Base-by-base conservation (phyloP, 2,888 invertebrate genomes). In the Pristionchus japonicus region DNA sequence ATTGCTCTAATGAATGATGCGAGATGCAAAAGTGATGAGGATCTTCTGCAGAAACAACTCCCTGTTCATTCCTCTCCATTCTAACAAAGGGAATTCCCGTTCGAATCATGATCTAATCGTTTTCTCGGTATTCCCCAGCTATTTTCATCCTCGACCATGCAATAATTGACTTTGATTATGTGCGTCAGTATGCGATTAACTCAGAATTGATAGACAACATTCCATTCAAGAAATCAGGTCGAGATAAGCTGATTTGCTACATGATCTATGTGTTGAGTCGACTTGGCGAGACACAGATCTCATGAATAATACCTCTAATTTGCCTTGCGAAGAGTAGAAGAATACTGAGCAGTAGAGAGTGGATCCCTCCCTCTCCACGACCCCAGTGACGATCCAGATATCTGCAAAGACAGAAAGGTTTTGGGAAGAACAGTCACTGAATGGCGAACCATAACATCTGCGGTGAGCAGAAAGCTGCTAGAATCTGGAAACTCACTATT, bases 261-360 rank as follows among this genome's bases (percentile, higher is more conserved):
- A 57, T 3, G 64, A 64, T 64, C 64, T 64, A 15, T 31, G 64
- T 31, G 0, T 31, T 20, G 31, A 64, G 64, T 34, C 11, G 31
- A 31, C 31, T 34, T 11, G 43, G 6, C 43, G 70, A 70, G 70
- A 34, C 70, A 43, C 47, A n/a, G 9, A 77, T 77, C 9, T 47
- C 27, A 37, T 15, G 47, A 80, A 80, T 37, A n/a, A 57, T 88
- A 85, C 85, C 85, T 85, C 85, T 1, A 90, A 86, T 47, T 90
- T 89, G 77, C 93, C 92, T 37, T 89, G 84, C 0, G 92, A 91
- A 9, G 91, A 91, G 77, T 90, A 93, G 90, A 92, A 93, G 89
- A 93, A 93, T 1, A 92, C 93, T 0, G 93, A 92, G 88, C 93
- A 93, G 87, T 93, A 93, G n/a, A 93, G 91, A 9, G 93, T 93